A percentile compares a stretch with the other conserved stretches of the same genome.
Evolutionary conservation across 2,888 invertebrate species (phyloP).

Genomic region (Drosophila antonietae): DNA sequence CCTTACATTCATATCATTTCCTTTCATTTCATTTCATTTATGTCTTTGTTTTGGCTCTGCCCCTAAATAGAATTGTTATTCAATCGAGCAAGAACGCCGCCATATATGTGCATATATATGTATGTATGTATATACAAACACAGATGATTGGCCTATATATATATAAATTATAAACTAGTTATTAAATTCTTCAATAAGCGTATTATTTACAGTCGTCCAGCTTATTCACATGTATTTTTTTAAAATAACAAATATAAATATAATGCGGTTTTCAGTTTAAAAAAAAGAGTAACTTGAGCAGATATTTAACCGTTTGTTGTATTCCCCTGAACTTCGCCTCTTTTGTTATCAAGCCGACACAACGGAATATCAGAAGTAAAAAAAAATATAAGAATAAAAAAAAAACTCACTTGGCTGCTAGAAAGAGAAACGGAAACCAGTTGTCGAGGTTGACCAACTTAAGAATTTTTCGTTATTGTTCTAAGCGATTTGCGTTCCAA

Average conservation of each 20-base stretch:
- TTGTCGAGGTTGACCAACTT: constrained; percentile 55
- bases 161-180: constrained; percentile 3
- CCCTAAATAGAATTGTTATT: constrained; percentile 44
- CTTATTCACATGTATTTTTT: constrained; percentile 23
- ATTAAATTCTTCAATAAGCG: constrained; percentile 35
- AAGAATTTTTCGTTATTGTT: constrained; percentile 52
- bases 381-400: constrained; percentile 11
- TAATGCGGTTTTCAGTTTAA: constrained; percentile 31
- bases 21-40: constrained; percentile 12
- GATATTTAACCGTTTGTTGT: constrained; percentile 25
- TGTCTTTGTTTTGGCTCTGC: constrained; percentile 37
- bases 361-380: constrained; percentile 27
- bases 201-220: constrained; percentile 40
- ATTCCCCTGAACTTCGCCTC: constrained; percentile 42
- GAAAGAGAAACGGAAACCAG: constrained; percentile 65
- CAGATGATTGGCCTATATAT: constrained; percentile 8
- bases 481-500: constrained; percentile 56
- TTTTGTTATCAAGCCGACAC: constrained; percentile 52
- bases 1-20: constrained; percentile 36
- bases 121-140: not conserved
- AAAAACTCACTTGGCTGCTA: constrained; percentile 36
- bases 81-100: constrained; percentile 16
- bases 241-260: constrained; percentile 27
- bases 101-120: constrained; percentile 3
- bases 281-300: constrained; percentile 46